phyloP scores from a whole-genome alignment of 2,113 vertebrate genomes.

The Nothoprocta perdicaria region DNA sequence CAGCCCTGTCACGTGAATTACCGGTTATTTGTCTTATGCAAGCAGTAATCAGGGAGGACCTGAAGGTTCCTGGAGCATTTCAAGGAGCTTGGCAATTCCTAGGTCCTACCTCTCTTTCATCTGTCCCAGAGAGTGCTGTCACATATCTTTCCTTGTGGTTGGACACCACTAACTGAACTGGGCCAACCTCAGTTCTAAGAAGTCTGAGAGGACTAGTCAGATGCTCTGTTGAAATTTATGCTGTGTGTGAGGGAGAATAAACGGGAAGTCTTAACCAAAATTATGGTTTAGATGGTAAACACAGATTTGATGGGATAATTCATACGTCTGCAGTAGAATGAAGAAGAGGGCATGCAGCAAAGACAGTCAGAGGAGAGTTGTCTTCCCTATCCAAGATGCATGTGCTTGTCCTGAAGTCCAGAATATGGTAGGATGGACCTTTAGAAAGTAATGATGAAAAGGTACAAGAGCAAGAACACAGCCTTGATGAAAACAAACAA shows the following conservation, averaged over 20 bases:
- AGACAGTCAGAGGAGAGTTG: rapidly evolving
- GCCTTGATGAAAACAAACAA: background rate
- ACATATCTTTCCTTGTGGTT: background rate
- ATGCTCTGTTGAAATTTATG: background rate
- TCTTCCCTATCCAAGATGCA: background rate
- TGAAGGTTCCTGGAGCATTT: background rate
- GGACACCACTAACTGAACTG: background rate
- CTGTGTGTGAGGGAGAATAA: background rate
- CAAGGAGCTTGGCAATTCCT: background rate
- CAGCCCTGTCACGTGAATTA: background rate
- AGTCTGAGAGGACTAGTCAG: background rate
- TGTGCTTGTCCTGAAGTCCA: background rate
- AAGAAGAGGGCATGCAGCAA: background rate
- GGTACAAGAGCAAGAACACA: background rate
- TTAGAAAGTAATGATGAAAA: background rate
- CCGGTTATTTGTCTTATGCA: background rate
- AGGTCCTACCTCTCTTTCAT: background rate
- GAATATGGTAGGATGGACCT: background rate
- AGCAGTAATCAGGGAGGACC: background rate
- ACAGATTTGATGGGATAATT: background rate
- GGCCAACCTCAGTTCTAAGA: background rate
- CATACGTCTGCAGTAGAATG: background rate
- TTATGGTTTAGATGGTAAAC: background rate
- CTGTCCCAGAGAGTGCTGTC: background rate
- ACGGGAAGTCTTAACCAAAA: background rate